phyloP scores from a whole-genome alignment of 1,140 invertebrate genomes.

The Drosophila sechellia region DNA sequence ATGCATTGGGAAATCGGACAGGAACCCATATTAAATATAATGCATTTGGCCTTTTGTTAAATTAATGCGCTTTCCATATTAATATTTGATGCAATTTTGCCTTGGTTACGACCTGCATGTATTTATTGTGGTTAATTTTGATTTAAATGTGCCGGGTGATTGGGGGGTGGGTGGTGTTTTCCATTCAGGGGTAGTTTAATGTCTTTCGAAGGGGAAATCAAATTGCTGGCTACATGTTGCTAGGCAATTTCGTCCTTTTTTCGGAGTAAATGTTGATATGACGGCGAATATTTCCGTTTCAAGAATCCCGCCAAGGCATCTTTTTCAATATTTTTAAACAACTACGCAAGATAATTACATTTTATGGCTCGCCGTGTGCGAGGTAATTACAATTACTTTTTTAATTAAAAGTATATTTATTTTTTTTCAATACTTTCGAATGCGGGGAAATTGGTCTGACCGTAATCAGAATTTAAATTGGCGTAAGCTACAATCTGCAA shows the following conservation, averaged over 20 bases:
- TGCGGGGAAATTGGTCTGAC: conserved; percentile 8
- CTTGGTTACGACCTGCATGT: conserved; percentile 40
- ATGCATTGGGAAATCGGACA: conserved; percentile 46
- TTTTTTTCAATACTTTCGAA: conserved; percentile 38
- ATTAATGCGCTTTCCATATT: conserved; percentile 54
- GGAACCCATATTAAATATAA: conserved; percentile 35
- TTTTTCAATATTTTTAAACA: no score
- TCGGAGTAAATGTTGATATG: conserved; percentile 45
- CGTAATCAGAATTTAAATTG: conserved; percentile 50
- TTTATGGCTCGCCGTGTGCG: neutral
- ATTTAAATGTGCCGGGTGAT: conserved; percentile 28
- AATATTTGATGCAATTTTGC: conserved; percentile 61
- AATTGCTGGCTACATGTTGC: conserved; percentile 22
- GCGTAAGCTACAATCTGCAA: conserved; percentile 24
- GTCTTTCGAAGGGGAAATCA: conserved; percentile 33
- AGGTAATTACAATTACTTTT: conserved; percentile 43
- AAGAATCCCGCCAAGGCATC: no score
- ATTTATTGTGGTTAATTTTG: conserved; percentile 60
- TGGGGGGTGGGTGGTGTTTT: neutral
- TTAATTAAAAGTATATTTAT: conserved; percentile 27
- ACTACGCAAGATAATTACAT: no score
- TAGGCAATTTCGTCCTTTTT: conserved; percentile 18
- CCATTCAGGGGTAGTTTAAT: conserved; percentile 22
- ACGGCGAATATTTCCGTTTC: neutral
- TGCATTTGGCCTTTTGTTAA: conserved; percentile 55